Conservation (phyloP, 2,797 vertebrate species). For the Brachyalestes nurse region DNA sequence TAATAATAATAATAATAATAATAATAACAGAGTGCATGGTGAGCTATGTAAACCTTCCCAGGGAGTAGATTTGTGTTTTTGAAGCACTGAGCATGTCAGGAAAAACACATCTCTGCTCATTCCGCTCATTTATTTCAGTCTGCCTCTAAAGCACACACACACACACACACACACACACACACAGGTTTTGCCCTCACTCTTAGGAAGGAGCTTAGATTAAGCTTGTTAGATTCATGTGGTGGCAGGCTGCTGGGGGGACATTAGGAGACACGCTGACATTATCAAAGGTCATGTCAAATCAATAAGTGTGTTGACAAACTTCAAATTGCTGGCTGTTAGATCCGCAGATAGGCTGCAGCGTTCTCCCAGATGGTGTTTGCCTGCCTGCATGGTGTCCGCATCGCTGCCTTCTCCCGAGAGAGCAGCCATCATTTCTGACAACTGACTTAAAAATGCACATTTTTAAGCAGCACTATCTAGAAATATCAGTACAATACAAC, state of each 20-base stretch:
- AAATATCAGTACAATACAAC: constrained; percentile 16
- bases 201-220: constrained; percentile 18
- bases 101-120: background rate
- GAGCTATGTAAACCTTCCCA: background rate
- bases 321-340: constrained; percentile 53
- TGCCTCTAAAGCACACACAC: background rate
- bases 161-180: constrained; percentile 21
- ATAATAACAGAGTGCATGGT: background rate
- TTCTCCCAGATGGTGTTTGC: constrained; percentile 58
- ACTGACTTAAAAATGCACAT: constrained; percentile 45
- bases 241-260: constrained; percentile 30
- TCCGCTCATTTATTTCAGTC: background rate
- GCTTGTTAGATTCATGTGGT: constrained; percentile 31
- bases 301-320: constrained; percentile 62
- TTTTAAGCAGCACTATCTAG: constrained; percentile 5
- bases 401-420: constrained; percentile 15
- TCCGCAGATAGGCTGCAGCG: constrained; percentile 53
- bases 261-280: constrained; percentile 57
- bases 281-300: constrained; percentile 65
- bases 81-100: background rate
- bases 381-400: constrained; percentile 34
- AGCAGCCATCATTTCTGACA: constrained; percentile 44
- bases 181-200: constrained; percentile 21
- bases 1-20: too few species aligned
- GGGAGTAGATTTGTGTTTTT: background rate